Percentiles rank a stretch among this genome's conserved stretches.
These are phyloP conservation scores for Heteromurus nitidus DNA, from an alignment of 2,888 invertebrate genomes.

Conservation along the genomic window DNA sequence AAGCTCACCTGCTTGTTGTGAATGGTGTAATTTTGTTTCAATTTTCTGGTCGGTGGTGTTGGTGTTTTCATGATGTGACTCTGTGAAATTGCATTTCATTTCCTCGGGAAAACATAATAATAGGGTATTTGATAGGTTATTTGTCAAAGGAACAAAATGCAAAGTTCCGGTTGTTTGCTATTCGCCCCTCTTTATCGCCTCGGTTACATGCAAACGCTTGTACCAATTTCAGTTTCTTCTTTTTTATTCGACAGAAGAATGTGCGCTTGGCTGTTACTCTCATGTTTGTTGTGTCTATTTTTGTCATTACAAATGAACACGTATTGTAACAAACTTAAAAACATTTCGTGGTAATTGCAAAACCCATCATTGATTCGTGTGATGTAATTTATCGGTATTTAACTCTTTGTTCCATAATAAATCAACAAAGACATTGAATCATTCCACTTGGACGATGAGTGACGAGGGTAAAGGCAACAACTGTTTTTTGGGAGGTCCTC, in stretches of 20 bases:
- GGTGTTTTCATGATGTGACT: constrained; percentile 34
- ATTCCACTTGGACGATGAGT: constrained; percentile 27
- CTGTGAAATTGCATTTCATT: constrained; percentile 58
- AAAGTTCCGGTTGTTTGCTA: constrained; percentile 56
- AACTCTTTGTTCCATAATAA: constrained; percentile 12
- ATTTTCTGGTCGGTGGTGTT: constrained; percentile 32
- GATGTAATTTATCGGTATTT: not conserved
- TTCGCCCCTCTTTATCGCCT: constrained; percentile 35
- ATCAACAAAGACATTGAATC: constrained; percentile 48
- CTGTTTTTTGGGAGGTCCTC: constrained; percentile 58
- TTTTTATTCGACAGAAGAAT: too few species aligned
- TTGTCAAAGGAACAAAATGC: constrained; percentile 48
- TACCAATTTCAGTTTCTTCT: too few species aligned
- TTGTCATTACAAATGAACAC: too few species aligned
- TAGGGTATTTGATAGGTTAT: constrained; percentile 36
- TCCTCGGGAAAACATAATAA: constrained; percentile 62
- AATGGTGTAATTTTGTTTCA: constrained; percentile 13
- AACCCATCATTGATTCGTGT: not conserved
- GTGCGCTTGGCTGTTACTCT: too few species aligned
- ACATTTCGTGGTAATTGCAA: not conserved
- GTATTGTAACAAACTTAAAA: too few species aligned
- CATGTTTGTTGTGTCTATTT: too few species aligned
- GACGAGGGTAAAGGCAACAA: not conserved
- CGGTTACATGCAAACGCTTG: too few species aligned
- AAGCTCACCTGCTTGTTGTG: too few species aligned